Conservation (phyloP, 2,113 vertebrate genomes). For the Urocolius indicus region DNA sequence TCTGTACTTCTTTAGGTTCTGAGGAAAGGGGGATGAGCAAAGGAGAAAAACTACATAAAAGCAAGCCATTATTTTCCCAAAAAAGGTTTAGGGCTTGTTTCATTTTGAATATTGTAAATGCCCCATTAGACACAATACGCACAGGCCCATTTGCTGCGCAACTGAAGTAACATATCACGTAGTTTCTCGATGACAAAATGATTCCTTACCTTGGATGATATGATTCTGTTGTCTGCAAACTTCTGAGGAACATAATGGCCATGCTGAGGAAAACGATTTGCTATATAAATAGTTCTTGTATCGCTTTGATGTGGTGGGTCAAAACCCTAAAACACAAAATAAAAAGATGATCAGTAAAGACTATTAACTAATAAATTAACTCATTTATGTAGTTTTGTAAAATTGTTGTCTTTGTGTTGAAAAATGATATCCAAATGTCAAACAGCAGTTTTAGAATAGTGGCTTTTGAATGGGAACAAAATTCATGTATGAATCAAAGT, state of each 20-base stretch:
- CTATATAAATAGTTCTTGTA: constrained; percentile 95
- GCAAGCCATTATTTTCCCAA: not conserved
- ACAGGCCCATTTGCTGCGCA: not conserved
- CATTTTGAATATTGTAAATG: not conserved
- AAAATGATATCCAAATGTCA: not conserved
- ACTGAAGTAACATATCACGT: not conserved
- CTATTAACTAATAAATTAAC: not conserved
- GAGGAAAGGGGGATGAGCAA: not conserved
- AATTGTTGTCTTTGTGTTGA: not conserved
- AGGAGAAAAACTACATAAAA: not conserved
- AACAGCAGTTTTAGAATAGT: not conserved
- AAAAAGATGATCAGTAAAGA: not conserved
- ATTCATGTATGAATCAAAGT: not conserved
- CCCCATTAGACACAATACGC: not conserved
- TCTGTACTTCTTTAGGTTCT: not conserved
- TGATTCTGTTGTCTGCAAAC: constrained; percentile 97
- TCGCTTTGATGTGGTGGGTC: constrained; percentile 98
- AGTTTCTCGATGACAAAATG: not conserved
- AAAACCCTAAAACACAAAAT: constrained; percentile 85
- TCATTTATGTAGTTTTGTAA: not conserved
- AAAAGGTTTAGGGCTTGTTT: not conserved
- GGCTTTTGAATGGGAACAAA: not conserved
- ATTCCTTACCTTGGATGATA: constrained; percentile 94
- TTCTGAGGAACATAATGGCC: constrained; percentile 95
- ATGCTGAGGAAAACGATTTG: constrained; percentile 94